A percentile compares a stretch with the other conserved stretches of the same genome.
Evolutionary conservation across 2,113 vertebrate genomes (phyloP).

Genomic region (Cervus canadensis): DNA sequence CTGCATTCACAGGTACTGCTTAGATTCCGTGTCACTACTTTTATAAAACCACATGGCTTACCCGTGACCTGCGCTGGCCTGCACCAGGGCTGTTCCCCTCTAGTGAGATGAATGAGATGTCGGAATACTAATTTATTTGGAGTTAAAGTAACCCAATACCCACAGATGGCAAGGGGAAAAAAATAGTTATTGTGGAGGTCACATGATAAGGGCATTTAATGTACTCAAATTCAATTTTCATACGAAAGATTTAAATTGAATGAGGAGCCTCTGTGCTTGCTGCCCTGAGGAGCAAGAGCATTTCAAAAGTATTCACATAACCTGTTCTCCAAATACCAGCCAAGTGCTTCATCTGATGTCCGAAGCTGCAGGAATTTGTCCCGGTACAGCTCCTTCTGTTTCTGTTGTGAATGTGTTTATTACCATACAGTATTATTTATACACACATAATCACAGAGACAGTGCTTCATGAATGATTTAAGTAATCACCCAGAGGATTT

Average conservation of each 20-base stretch:
- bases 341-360: neutral
- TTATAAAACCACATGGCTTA: neutral
- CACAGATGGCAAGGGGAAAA: neutral
- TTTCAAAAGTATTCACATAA: neutral
- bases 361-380: neutral
- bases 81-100: neutral
- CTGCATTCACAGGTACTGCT: too few species aligned
- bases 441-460: neutral
- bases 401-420: neutral
- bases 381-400: rapidly evolving
- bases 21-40: neutral
- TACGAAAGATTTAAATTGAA: neutral
- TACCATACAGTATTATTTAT: rapidly evolving
- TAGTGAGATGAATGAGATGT: neutral
- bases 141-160: neutral
- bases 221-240: neutral
- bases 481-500: neutral
- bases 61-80: neutral
- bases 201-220: neutral
- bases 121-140: neutral
- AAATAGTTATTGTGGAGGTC: neutral
- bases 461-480: too few species aligned
- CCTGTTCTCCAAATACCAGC: neutral
- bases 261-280: neutral
- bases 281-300: neutral